These are phyloP conservation scores for Helicoverpa armigera DNA, from an alignment of 1,140 invertebrate species.

Conservation along the genomic window DNA sequence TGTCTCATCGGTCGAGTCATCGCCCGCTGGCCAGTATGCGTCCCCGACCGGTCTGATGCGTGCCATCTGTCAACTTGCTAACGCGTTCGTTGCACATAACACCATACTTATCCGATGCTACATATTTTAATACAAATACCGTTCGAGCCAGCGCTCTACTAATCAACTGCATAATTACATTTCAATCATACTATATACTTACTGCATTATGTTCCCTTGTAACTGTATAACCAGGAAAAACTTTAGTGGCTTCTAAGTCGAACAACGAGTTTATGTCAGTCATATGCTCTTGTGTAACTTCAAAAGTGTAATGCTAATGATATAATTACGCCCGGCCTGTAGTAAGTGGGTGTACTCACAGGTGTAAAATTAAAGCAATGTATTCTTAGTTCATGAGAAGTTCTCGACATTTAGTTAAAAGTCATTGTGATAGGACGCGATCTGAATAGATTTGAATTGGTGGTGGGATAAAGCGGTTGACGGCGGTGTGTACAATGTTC, in stretches of 20 bases:
- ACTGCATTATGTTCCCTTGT: neutral
- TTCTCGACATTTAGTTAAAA: conserved; percentile 41
- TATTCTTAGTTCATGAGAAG: conserved; percentile 43
- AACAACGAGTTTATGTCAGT: conserved; percentile 9
- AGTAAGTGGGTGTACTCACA: conserved; percentile 38
- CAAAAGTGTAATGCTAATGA: conserved; percentile 35
- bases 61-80: conserved; percentile 58
- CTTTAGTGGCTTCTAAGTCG: conserved; percentile 43
- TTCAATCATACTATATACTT: neutral
- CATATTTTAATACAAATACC: conserved; percentile 21
- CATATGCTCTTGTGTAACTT: conserved; percentile 28
- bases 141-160: neutral
- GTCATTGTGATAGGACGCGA: conserved; percentile 28
- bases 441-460: conserved; percentile 26
- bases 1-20: conserved; percentile 83
- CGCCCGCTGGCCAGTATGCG: conserved; percentile 74
- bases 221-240: conserved; percentile 4
- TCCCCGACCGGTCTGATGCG: conserved; percentile 71
- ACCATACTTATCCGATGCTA: conserved; percentile 8
- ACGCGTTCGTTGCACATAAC: conserved; percentile 48
- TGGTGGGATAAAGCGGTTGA: conserved; percentile 33
- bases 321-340: conserved; percentile 18
- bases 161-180: conserved; percentile 21
- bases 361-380: conserved; percentile 44
- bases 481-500: neutral